Evolutionary conservation across 2,888 invertebrate species (phyloP), one percentile per base, ranked within the genome.

Genomic region (Acronicta leporina): DNA sequence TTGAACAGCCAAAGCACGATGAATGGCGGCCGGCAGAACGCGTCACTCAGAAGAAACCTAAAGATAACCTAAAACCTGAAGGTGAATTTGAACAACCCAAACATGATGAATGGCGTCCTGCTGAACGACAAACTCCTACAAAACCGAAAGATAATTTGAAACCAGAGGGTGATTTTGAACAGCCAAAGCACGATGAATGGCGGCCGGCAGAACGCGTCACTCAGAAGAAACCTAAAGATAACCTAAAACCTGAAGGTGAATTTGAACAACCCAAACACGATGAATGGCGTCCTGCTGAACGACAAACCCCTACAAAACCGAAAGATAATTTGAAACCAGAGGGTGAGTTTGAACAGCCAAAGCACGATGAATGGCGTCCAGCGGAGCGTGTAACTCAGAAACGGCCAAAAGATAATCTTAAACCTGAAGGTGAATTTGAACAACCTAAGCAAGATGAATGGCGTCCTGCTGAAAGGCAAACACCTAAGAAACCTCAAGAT

Each of bases 401-500:
- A 16, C 89, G 85, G 66, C 95, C 91, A 0, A 75, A 90, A 27
- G 95, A 95, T 75, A 95, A 95, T 8, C 35, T 95, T 0, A 82
- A 75, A 46, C 90, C 92, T 0, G 95, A 95, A 73, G 96, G 96
- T 6, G 95, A 95, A 30, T 95, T 91, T 77, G 94, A 92, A 49
- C 82, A 90, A 33, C 90, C 89, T 1, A 88, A 89, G 50, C 87
- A 82, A 13, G 85, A 87, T 5, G 84, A 88, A 75, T 90, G 92
- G 83, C 82, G 85, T 53, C 92, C 92, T 14, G 91, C 89, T 2
- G 95, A 94, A n/a, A n/a, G n/a, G n/a, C n/a, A n/a, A n/a, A n/a
- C n/a, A n/a, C n/a, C n/a, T n/a, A 72, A 96, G 0, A 83, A 76
- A 43, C 91, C 94, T 0, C 88, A 91, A 72, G 93, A 80, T 45